These are phyloP conservation scores for Drosophila neotestacea DNA, from an alignment of 2,888 invertebrate species.

Conservation along the genomic window DNA sequence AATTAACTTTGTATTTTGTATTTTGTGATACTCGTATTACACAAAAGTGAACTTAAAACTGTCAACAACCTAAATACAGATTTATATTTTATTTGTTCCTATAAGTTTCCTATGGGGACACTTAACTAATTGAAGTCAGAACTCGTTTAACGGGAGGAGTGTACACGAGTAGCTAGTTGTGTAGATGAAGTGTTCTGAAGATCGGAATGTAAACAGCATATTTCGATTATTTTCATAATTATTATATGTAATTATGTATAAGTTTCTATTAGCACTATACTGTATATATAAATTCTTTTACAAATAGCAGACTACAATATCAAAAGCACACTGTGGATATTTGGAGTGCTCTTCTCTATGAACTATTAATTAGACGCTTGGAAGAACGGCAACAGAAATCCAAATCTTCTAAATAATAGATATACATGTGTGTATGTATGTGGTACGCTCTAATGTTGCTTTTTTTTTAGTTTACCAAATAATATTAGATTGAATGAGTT, in stretches of 20 bases:
- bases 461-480: slow-evolving; percentile 48
- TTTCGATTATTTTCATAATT: slow-evolving; percentile 18
- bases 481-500: slow-evolving; percentile 42
- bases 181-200: slow-evolving; percentile 24
- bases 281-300: slow-evolving; percentile 75
- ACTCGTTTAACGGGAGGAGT: slow-evolving; percentile 13
- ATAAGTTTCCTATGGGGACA: slow-evolving; percentile 54
- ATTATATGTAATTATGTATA: slow-evolving; percentile 37
- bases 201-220: slow-evolving; percentile 22
- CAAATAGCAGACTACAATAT: slow-evolving; percentile 78
- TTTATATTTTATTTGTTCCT: slow-evolving; percentile 22
- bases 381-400: slow-evolving; percentile 70
- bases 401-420: slow-evolving; percentile 43
- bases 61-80: slow-evolving; percentile 44
- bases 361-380: slow-evolving; percentile 53
- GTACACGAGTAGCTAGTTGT: slow-evolving; percentile 16
- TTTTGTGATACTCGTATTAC: slow-evolving; percentile 33
- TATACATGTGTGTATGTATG: background rate
- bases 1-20: slow-evolving; percentile 36
- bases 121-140: slow-evolving; percentile 55
- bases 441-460: background rate
- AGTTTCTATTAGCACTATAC: slow-evolving; percentile 49
- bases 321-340: slow-evolving; percentile 75
- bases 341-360: slow-evolving; percentile 47
- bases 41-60: slow-evolving; percentile 46